A percentile compares a stretch with the other conserved stretches of the same genome.
Evolutionary conservation across 2,797 vertebrate genomes (phyloP).

Genomic region (Epinephelus coioides): DNA sequence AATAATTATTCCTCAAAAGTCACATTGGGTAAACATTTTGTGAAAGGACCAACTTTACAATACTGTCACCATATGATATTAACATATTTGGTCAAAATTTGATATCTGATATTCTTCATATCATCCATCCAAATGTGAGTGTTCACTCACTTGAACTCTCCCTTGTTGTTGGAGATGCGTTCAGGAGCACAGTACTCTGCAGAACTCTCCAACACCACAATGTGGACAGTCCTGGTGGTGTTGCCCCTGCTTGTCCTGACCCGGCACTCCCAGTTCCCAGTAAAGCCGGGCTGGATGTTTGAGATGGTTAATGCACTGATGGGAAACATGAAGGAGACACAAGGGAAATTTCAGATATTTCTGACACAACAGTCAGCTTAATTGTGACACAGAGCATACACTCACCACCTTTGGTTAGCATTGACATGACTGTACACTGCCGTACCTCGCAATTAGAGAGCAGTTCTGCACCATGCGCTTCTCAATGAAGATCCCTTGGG

Average conservation of each 20-base stretch:
- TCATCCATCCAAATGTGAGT: too few species aligned
- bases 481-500: slow-evolving; percentile 96
- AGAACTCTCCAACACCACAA: slow-evolving; percentile 95
- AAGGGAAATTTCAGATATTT: not conserved
- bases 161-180: slow-evolving; percentile 96
- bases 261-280: slow-evolving; percentile 97
- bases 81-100: too few species aligned
- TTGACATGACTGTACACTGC: fast-evolving
- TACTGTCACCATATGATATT: too few species aligned
- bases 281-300: slow-evolving; percentile 97
- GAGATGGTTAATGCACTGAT: slow-evolving; percentile 95
- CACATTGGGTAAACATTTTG: too few species aligned
- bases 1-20: too few species aligned
- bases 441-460: slow-evolving; percentile 95
- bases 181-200: slow-evolving; percentile 94
- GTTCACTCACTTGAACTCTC: slow-evolving; percentile 93
- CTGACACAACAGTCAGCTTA: too few species aligned
- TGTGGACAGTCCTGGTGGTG: slow-evolving; percentile 94
- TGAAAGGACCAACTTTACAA: too few species aligned
- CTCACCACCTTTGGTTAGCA: not conserved
- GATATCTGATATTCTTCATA: too few species aligned
- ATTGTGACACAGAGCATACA: too few species aligned
- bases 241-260: slow-evolving; percentile 95
- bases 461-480: slow-evolving; percentile 98
- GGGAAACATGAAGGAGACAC: not conserved